phyloP scores from a whole-genome alignment of 2,113 vertebrate species.

The Edolisoma coerulescens region DNA sequence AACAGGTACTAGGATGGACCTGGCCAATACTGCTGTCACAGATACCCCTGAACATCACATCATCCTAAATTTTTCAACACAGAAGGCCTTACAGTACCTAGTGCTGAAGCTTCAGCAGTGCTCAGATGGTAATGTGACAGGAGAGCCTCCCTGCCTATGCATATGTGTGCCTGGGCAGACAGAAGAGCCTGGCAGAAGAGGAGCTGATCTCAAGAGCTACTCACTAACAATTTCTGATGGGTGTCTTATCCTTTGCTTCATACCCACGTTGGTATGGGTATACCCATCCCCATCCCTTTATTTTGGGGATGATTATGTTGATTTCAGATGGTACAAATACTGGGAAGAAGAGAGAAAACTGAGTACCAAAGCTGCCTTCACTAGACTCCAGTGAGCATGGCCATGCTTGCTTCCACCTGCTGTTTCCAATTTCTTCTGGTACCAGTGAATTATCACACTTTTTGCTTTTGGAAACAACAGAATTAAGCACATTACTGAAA shows the following conservation, averaged over 20 bases:
- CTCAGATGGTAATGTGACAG: neutral
- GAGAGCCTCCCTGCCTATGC: neutral
- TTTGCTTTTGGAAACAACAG: neutral
- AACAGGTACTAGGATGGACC: neutral
- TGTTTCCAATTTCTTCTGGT: neutral
- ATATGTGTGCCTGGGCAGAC: rapidly evolving
- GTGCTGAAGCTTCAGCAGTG: neutral
- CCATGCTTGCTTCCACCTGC: neutral
- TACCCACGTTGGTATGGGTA: rapidly evolving
- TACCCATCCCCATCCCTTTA: neutral
- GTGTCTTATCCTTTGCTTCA: neutral
- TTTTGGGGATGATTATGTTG: neutral
- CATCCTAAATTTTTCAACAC: neutral
- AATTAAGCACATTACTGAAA: neutral
- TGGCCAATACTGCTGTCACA: too few species aligned
- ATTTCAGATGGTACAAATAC: neutral
- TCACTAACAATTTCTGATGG: neutral
- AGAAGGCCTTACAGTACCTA: neutral
- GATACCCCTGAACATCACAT: neutral
- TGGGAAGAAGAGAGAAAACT: neutral
- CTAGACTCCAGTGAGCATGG: neutral
- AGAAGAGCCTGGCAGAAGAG: neutral
- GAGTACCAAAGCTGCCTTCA: neutral
- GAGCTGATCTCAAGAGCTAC: neutral
- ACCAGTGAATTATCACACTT: neutral